Base-by-base conservation (phyloP, 2,888 invertebrate genomes). In the Lypha dubia region DNA sequence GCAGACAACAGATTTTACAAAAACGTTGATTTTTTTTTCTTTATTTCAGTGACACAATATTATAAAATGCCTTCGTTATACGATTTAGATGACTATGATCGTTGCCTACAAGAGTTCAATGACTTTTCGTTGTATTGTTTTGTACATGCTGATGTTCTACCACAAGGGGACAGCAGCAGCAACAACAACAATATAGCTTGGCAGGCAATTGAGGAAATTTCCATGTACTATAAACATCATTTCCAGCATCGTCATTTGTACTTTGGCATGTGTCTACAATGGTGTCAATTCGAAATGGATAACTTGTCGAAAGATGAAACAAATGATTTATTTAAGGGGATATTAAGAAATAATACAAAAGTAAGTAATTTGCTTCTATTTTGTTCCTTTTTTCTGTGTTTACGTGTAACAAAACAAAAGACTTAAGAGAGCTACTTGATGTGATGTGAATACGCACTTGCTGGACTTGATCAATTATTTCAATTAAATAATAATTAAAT, bases 1-100 rank as follows among this genome's bases (percentile, higher is more conserved):
- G 46, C 17, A n/a, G 5, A 13, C 22, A n/a, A n/a, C n/a, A n/a
- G n/a, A n/a, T 41, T 56, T 6, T 49, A 73, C 70, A 73, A 70
- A 70, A 51, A 60, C 11, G n/a, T 3, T 73, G 28, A 62, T 70
- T 84, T 84, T 85, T 76, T 53, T 51, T 76, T 35, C 62, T 79
- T 38, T 9, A 8, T 75, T 79, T 79, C 80, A 91, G 91, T 91
- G 90, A 91, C 92, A 53, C 89, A 89, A 74, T 92, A 91, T 86
- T 91, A 90, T 58, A 88, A 90, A 88, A 92, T 92, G 92, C 92
- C 92, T 38, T 88, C 87, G n/a, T 85, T 92, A 4, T 90, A 90
- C 71, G 87, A 89, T 51, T 88, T 92, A 68, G 92, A 92, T 84
- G 90, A 92, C 85, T 92, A 91, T 32, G 92, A 92, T 86, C 89